Percentiles rank a stretch among this genome's conserved stretches.
These are phyloP conservation scores for Cydia strobilella DNA, from an alignment of 1,140 invertebrate genomes.

Conservation along the genomic window DNA sequence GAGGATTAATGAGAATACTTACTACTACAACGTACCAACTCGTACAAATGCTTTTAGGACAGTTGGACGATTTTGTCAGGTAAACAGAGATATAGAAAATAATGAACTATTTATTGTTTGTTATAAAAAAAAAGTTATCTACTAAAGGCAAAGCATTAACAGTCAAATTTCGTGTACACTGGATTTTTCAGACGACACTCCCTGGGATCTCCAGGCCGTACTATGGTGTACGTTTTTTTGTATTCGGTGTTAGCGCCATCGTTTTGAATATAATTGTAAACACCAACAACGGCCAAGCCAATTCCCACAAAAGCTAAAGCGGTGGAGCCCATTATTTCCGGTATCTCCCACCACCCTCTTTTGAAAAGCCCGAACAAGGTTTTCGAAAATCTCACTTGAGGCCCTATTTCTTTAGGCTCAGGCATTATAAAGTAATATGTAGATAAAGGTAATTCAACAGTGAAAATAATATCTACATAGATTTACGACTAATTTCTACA, in stretches of 20 bases:
- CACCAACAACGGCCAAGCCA: conserved; percentile 54
- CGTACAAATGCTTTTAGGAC: too few relatives aligned
- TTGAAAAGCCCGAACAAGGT: conserved; percentile 69
- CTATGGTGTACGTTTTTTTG: conserved; percentile 73
- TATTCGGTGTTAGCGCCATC: conserved; percentile 79
- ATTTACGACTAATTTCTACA: not conserved
- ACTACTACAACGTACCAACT: too few relatives aligned
- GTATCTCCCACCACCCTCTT: conserved; percentile 82
- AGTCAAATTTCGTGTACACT: conserved; percentile 52
- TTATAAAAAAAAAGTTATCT: not conserved
- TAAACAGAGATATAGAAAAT: too few relatives aligned
- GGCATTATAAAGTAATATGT: conserved; percentile 34
- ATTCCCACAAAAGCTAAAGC: conserved; percentile 75
- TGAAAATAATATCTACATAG: not conserved
- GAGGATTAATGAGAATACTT: too few relatives aligned
- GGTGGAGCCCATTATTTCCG: conserved; percentile 80
- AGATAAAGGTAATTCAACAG: conserved; percentile 50
- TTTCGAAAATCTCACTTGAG: conserved; percentile 60
- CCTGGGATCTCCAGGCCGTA: conserved; percentile 75
- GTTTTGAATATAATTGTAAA: conserved; percentile 65
- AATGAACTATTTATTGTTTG: not conserved
- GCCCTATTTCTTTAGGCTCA: conserved; percentile 56
- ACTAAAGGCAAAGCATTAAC: conserved; percentile 34
- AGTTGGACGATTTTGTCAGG: too few relatives aligned
- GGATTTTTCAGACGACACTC: conserved; percentile 59